These are phyloP conservation scores for Mycteria americana DNA, from an alignment of 2,797 vertebrate genomes.

Conservation along the genomic window DNA sequence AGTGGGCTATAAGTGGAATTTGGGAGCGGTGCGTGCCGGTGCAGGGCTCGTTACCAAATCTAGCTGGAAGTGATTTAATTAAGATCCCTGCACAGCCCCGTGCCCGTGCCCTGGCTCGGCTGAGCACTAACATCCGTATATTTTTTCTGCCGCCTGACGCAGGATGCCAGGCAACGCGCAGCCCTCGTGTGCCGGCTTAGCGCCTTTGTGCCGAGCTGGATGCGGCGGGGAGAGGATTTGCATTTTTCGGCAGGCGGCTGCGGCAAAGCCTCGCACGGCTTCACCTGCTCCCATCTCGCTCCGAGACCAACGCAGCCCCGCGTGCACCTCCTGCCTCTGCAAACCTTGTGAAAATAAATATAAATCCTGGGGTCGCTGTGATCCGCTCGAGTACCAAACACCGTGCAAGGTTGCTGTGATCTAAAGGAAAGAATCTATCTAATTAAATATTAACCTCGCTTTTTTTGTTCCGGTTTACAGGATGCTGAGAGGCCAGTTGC, in stretches of 20 bases:
- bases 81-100: background rate
- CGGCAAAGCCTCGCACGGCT: background rate
- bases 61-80: background rate
- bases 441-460: background rate
- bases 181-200: background rate
- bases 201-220: background rate
- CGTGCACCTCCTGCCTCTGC: background rate
- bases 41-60: background rate
- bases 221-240: background rate
- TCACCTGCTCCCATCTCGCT: background rate
- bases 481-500: background rate
- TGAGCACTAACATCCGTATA: background rate
- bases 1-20: background rate
- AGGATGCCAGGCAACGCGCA: background rate
- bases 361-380: background rate
- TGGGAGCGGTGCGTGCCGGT: background rate
- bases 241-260: background rate
- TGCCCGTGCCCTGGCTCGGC: background rate
- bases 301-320: background rate
- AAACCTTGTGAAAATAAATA: background rate
- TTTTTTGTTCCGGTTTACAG: background rate
- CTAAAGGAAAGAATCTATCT: background rate
- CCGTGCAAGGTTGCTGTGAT: background rate
- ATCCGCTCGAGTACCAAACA: background rate
- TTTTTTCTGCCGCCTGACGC: background rate